Evolutionary conservation across 2,888 invertebrate species (phyloP), one percentile per base, ranked within the genome.

Genomic region (Cepaea hortensis): DNA sequence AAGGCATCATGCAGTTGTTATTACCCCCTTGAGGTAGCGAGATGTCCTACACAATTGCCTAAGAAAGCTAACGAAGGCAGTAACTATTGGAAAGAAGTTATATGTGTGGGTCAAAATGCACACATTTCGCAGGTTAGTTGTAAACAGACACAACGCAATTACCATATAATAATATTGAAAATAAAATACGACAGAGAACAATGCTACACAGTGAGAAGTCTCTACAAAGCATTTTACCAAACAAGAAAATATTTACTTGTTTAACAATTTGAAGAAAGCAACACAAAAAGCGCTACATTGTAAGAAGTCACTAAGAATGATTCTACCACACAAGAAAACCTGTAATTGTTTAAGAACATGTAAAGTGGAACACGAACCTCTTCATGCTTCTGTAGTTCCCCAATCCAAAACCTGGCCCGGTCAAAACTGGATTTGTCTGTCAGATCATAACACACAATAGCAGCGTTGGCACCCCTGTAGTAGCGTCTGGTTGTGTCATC

Each of bases 361-460:
- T 35, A 35, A 35, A 35, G 35, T 35, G 35, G 1, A 35, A 35
- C 35, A 79, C 87, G 6, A 72, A 94, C 94, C 90, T 92, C 96
- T 91, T 96, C 96, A 48, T 96, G 95, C 13, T 95, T 95, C 88
- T 95, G 94, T 3, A 97, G 92, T 90, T 97, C 96, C 0, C 95
- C 95, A 20, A 96, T 94, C 97, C 97, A 97, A 90, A 96, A 96
- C 87, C 96, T 95, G 3, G 96, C 95, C 81, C 96, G 94, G 1
- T 95, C 95, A 95, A 96, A 97, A 7, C 96, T 96, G 0, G 92
- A 91, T 1, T 93, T 90, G 23, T 95, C 95, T 0, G 96, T 95
- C 0, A 97, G 95, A 90, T 97, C 97, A 88, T 96, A 97, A 93
- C 97, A 97, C 18, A 97, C 95, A 5, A 97, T 95, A 0, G 97